Evolutionary conservation across 2,113 vertebrate genomes (phyloP).

Genomic region (Barnardius zonarius): DNA sequence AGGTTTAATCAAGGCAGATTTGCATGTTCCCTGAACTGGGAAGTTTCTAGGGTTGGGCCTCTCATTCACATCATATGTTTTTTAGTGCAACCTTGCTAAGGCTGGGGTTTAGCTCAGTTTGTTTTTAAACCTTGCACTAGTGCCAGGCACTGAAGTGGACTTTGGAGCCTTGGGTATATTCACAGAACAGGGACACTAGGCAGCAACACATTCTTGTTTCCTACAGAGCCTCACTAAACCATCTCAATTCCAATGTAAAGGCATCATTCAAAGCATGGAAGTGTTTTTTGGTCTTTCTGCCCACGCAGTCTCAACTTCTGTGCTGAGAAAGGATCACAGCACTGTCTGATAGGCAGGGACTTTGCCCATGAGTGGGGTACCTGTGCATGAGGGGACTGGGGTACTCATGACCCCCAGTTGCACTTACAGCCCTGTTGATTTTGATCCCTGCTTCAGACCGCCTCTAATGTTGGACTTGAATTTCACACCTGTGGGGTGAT

Average conservation of each 20-base stretch:
- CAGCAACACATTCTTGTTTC: neutral
- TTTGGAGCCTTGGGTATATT: neutral
- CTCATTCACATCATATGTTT: neutral
- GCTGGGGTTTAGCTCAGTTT: neutral
- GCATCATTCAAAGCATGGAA: neutral
- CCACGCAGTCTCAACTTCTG: accelerated
- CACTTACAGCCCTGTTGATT: neutral
- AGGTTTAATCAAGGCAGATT: neutral
- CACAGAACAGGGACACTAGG: neutral
- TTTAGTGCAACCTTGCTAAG: neutral
- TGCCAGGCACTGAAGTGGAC: neutral
- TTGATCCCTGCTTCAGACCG: neutral
- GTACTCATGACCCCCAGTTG: accelerated
- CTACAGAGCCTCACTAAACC: neutral
- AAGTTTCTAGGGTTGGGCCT: neutral
- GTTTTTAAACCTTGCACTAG: neutral
- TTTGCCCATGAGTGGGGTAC: neutral
- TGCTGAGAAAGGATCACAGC: neutral
- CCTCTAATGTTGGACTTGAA: neutral
- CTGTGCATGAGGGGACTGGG: neutral
- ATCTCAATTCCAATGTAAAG: accelerated
- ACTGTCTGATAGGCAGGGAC: neutral
- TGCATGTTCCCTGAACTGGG: neutral
- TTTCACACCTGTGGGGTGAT: neutral
- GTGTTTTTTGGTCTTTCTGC: neutral